Percentiles rank a stretch among this genome's conserved stretches.
Conservation (phyloP, 2,113 vertebrate species). For the Nothocercus julius region DNA sequence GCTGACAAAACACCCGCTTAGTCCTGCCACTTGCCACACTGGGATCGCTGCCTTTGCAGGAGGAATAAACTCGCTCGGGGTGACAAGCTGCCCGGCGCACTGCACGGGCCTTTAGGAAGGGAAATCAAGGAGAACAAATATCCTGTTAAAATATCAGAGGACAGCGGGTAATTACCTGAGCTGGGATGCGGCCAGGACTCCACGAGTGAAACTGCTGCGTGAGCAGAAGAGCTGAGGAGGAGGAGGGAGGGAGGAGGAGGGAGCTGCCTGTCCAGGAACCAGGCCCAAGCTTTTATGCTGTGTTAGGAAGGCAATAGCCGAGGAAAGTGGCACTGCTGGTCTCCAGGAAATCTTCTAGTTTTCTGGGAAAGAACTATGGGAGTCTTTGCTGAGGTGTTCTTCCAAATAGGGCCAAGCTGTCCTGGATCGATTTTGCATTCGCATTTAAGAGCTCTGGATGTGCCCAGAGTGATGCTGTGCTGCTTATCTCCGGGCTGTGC, state of each 20-base stretch:
- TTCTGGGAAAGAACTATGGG: not conserved
- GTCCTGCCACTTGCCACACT: not conserved
- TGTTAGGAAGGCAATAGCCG: not conserved
- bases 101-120: not conserved
- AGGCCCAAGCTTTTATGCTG: not conserved
- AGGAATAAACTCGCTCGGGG: accelerated
- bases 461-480: not conserved
- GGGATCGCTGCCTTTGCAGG: not conserved
- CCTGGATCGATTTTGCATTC: not conserved
- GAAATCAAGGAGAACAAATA: slow-evolving; percentile 37
- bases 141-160: slow-evolving; percentile 18
- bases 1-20: not conserved
- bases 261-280: not conserved
- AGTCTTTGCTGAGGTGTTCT: not conserved
- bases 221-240: not conserved
- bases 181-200: slow-evolving; percentile 52
- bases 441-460: not conserved
- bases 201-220: not conserved
- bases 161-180: slow-evolving; percentile 55
- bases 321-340: not conserved
- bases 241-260: not conserved
- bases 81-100: not conserved
- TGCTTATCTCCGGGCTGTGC: not conserved
- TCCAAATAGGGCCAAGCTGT: not conserved
- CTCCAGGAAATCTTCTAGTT: not conserved